Conservation (phyloP, 2,797 vertebrate species). For the Acanthurus tractus region DNA sequence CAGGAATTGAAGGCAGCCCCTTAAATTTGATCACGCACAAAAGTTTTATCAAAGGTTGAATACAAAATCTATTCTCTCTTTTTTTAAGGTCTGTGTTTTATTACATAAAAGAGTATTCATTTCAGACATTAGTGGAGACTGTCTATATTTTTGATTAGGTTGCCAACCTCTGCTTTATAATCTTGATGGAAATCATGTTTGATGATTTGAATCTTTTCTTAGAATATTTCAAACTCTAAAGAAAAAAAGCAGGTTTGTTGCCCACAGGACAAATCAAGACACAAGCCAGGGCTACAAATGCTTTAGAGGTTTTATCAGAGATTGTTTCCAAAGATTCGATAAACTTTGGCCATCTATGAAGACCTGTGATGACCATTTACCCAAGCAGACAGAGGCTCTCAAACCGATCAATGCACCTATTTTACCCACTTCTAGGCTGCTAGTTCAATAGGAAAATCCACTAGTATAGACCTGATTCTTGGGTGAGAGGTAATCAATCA, state of each 20-base stretch:
- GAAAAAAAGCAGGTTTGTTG: neutral
- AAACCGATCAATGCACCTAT: neutral
- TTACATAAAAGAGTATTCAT: slow-evolving; percentile 2
- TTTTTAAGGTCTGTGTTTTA: slow-evolving; percentile 10
- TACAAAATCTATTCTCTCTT: neutral
- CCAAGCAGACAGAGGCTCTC: slow-evolving; percentile 5
- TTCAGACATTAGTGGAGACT: neutral
- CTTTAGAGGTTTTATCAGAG: neutral
- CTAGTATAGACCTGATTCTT: neutral
- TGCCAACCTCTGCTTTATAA: slow-evolving; percentile 7
- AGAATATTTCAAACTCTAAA: neutral
- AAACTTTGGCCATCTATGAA: neutral
- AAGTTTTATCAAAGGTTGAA: neutral
- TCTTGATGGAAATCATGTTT: neutral
- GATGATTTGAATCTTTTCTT: neutral
- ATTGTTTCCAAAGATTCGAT: neutral
- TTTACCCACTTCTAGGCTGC: slow-evolving; percentile 8
- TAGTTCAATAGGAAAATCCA: slow-evolving; percentile 28
- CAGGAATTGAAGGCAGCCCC: neutral
- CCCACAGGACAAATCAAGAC: neutral
- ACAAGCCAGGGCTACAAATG: too few relatives aligned
- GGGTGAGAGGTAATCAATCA: slow-evolving; percentile 20
- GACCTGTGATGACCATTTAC: neutral
- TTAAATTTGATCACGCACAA: slow-evolving; percentile 1
- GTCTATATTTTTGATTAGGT: neutral